Conservation (phyloP, 2,113 vertebrate genomes). For the Dascyllus trimaculatus region DNA sequence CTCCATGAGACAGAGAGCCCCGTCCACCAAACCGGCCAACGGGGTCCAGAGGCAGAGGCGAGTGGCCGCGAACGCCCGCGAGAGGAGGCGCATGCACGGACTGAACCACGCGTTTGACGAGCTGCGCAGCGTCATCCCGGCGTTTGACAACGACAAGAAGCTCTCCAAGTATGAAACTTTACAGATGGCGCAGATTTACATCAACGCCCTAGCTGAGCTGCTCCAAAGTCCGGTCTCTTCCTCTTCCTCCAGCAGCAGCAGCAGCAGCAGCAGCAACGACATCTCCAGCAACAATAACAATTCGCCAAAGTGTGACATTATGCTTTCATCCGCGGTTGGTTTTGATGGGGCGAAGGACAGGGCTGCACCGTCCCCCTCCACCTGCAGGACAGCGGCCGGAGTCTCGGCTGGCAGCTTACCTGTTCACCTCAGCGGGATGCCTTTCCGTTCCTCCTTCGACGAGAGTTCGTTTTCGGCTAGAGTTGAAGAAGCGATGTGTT, state of each 20-base stretch:
- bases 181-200: conserved; percentile 99
- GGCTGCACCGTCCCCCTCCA: conserved; percentile 62
- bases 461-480: conserved; percentile 84
- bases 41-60: conserved; percentile 92
- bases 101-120: conserved; percentile 97
- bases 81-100: conserved; percentile 95
- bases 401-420: conserved; percentile 76
- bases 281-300: conserved; percentile 37
- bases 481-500: conserved; percentile 83
- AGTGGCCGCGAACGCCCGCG: conserved; percentile 93
- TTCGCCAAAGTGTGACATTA: conserved; percentile 75
- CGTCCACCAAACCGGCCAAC: conserved; percentile 82
- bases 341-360: conserved; percentile 71
- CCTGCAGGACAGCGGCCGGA: conserved; percentile 63
- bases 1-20: conserved; percentile 77
- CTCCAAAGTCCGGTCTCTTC: conserved; percentile 82
- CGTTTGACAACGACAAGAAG: conserved; percentile 97
- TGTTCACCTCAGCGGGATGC: conserved; percentile 85
- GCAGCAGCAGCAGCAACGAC: conserved; percentile 5
- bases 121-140: conserved; percentile 96
- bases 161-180: conserved; percentile 98
- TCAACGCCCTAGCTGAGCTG: conserved; percentile 94
- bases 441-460: conserved; percentile 85
- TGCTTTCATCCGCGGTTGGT: conserved; percentile 49
- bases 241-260: conserved; percentile 16